Evolutionary conservation across 2,113 vertebrate genomes (phyloP), one percentile per base, ranked within the genome.

Genomic region (Atractosteus spatula): DNA sequence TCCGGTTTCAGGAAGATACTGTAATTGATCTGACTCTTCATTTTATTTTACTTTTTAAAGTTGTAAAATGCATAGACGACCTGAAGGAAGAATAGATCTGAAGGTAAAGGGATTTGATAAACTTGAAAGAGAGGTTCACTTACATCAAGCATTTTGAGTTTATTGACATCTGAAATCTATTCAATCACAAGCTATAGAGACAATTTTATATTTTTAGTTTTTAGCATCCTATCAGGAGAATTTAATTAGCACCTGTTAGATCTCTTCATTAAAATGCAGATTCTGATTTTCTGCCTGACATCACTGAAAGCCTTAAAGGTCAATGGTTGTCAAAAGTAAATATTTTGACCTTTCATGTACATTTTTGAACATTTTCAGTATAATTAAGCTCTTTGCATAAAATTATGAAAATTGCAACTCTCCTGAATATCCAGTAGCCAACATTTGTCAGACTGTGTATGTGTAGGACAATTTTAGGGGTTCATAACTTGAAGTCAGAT

Each of bases 231-330:
- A 41, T 70, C 56, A 68, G 69, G 63, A 71, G 61, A 61, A 72
- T 41, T 72, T 72, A 72, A 72, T 76, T 72, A 73, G 61, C 62
- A 73, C 61, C 71, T 56, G 67, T 61, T 68, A 56, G 65, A 63
- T 43, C 62, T 66, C 61, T 73, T 61, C 61, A 69, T 76, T 66
- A 69, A 73, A 73, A 76, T 76, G 51, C 67, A 73, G 73, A 73
- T 76, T 69, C 62, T 29, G 29, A 8, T n/a, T 66, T 73, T 16
- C 41, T 61, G 55, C 65, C 55, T 69, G 71, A 69, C 70, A 68
- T 72, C 63, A 62, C 17, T 72, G 57, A 76, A 69, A 47, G 51
- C 57, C 59, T 72, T 76, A 72, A 76, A 76, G 71, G 75, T 72
- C 67, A 72, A 57, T 17, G 47, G 75, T 66, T 66, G 71, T 65